Percentiles rank a stretch among this genome's conserved stretches.
Conservation (phyloP, 2,113 vertebrate genomes). For the Craseonycteris thonglongyai region DNA sequence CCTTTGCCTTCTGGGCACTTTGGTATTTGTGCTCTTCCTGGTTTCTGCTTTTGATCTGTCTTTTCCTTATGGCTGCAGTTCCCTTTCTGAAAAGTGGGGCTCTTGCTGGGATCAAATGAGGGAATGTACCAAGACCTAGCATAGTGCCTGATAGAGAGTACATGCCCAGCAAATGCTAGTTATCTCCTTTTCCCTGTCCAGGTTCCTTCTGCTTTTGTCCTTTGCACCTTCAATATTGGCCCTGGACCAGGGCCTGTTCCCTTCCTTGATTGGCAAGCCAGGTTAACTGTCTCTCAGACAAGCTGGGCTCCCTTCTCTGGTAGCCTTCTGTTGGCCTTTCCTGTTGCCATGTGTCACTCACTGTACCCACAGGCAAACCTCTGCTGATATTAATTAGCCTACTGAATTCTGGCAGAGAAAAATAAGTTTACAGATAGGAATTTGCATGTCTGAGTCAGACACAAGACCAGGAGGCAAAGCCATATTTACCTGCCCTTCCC, state of each 20-base stretch:
- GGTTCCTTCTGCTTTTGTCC: slow-evolving; percentile 9
- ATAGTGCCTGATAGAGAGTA: not conserved
- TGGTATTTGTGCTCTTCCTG: not conserved
- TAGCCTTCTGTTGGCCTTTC: slow-evolving; percentile 17
- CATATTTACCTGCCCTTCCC: slow-evolving; percentile 14
- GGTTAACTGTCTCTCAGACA: not conserved
- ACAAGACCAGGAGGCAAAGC: slow-evolving; percentile 29
- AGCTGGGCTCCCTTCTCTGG: not conserved
- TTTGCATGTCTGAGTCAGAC: slow-evolving; percentile 50
- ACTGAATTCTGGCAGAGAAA: slow-evolving; percentile 31
- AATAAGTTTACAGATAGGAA: slow-evolving; percentile 19
- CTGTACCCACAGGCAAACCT: not conserved
- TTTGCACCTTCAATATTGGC: not conserved
- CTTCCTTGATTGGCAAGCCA: not conserved
- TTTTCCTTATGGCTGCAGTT: slow-evolving; percentile 1
- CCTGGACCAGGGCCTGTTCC: not conserved
- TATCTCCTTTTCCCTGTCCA: not conserved
- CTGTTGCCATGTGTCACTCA: not conserved
- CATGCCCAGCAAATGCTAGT: slow-evolving; percentile 13
- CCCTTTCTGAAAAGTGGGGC: slow-evolving; percentile 40
- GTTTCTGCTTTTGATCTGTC: slow-evolving; percentile 31
- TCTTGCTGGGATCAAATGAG: slow-evolving; percentile 26
- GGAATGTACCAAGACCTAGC: slow-evolving; percentile 8
- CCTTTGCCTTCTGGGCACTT: not conserved
- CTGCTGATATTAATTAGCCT: slow-evolving; percentile 50